Evolutionary conservation across 2,113 vertebrate genomes (phyloP).

Genomic region (Ailurus styani): DNA sequence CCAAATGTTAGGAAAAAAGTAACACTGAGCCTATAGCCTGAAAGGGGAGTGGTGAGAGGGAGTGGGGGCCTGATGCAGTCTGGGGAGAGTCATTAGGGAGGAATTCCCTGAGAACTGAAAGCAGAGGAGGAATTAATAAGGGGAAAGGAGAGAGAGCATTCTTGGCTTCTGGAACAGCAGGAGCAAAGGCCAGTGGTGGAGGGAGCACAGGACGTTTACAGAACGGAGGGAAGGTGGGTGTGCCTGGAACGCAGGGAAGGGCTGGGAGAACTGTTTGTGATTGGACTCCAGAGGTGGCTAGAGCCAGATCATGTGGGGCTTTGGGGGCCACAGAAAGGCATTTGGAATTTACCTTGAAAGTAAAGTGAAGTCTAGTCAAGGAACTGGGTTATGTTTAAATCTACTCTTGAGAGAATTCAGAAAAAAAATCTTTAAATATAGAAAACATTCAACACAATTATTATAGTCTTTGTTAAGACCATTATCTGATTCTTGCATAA

Average conservation of each 20-base stretch:
- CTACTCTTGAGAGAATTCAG: conserved; percentile 38
- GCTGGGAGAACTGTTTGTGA: fast-evolving
- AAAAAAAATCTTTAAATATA: conserved; percentile 61
- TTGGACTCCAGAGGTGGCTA: not conserved
- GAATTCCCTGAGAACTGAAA: not conserved
- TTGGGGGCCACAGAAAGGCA: not conserved
- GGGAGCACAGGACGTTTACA: fast-evolving
- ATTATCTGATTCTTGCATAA: conserved; percentile 73
- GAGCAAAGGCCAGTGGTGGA: not conserved
- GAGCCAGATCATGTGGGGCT: too few species aligned
- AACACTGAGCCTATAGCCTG: not conserved
- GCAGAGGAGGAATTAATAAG: not conserved
- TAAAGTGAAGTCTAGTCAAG: conserved; percentile 27
- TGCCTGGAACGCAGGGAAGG: not conserved
- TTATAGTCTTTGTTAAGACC: conserved; percentile 56
- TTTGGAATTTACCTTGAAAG: not conserved
- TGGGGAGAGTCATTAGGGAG: not conserved
- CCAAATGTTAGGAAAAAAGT: not conserved
- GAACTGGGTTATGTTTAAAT: conserved; percentile 43
- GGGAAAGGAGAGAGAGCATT: not conserved
- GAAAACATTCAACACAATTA: conserved; percentile 63
- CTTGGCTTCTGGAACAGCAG: not conserved
- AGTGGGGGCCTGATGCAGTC: not conserved
- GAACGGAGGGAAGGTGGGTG: not conserved
- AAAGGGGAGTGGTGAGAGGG: not conserved